Evolutionary conservation across 92 coral and sea anemone genomes (phyloP).

Genomic region (Porites evermanni): DNA sequence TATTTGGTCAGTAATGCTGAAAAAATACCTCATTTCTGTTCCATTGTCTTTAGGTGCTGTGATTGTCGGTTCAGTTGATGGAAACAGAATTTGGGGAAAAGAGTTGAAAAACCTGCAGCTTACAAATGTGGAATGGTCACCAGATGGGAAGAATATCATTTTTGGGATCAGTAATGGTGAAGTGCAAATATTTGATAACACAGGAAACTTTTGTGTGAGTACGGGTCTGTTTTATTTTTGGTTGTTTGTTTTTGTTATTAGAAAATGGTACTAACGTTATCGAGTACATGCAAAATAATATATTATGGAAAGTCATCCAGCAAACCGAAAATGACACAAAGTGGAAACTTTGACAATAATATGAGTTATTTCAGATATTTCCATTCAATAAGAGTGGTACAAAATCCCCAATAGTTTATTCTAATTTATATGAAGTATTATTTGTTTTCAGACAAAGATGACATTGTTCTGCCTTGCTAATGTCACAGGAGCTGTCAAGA

Average conservation of each 20-base stretch:
- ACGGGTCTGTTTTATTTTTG: not conserved
- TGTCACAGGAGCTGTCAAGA: conserved; percentile 96
- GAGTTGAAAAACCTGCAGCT: conserved; percentile 92
- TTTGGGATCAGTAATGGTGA: conserved; percentile 99
- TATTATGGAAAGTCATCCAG: no score
- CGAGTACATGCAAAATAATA: no score
- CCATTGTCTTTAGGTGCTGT: conserved; percentile 79
- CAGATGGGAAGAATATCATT: conserved; percentile 95
- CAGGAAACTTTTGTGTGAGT: conserved; percentile 98
- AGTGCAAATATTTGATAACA: conserved; percentile 94
- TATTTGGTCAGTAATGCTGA: no score
- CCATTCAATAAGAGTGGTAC: no score
- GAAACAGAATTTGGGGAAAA: conserved; percentile 99
- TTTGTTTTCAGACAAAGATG: conserved; percentile 86
- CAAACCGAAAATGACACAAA: no score
- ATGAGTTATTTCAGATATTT: no score
- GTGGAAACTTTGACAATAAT: no score
- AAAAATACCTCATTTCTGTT: no score
- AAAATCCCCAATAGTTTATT: no score
- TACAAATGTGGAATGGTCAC: conserved; percentile 95
- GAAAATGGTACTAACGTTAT: no score
- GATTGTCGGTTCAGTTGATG: conserved; percentile 97
- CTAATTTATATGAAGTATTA: not conserved
- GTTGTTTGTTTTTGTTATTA: no score
- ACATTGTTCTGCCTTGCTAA: conserved; percentile 84